Percentiles rank a stretch among this genome's conserved stretches.
Conservation (phyloP, 2,797 vertebrate species). For the Coreius guichenoti region DNA sequence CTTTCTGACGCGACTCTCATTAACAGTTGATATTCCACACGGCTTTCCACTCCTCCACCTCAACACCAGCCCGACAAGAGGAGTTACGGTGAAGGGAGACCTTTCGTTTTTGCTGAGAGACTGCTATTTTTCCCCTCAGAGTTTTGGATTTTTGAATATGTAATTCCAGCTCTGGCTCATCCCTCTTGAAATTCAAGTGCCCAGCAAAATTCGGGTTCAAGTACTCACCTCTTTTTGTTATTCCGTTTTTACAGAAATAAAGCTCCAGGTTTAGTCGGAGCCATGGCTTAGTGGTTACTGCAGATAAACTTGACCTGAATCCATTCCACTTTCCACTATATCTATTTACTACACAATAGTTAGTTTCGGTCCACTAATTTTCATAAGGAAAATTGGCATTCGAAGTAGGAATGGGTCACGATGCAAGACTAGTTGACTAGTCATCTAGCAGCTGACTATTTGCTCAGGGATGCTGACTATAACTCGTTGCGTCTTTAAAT, state of each 20-base stretch:
- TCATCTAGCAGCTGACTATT: not conserved
- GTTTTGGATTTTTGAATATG: constrained; percentile 21
- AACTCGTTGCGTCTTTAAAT: not conserved
- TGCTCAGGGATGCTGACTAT: not conserved
- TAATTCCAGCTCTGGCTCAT: not conserved
- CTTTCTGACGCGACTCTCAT: constrained; percentile 29
- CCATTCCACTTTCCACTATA: not conserved
- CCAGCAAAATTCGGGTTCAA: constrained; percentile 22
- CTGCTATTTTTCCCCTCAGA: not conserved
- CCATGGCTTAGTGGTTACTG: not conserved
- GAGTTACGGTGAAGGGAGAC: constrained; percentile 22
- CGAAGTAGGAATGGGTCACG: not conserved
- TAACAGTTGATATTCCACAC: constrained; percentile 25
- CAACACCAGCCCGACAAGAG: not conserved
- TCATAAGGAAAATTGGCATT: not conserved
- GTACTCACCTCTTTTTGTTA: constrained; percentile 6
- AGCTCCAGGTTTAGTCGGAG: not conserved
- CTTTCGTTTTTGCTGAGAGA: constrained; percentile 12
- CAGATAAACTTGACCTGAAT: not conserved
- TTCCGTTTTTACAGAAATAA: constrained; percentile 21
- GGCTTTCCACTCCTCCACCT: constrained; percentile 5
- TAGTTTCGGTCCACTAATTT: not conserved
- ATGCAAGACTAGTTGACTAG: not conserved
- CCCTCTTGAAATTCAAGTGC: constrained; percentile 29
- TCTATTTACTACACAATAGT: not conserved